Base-by-base conservation (phyloP, 2,113 vertebrate genomes). In the Phyllostomus discolor region DNA sequence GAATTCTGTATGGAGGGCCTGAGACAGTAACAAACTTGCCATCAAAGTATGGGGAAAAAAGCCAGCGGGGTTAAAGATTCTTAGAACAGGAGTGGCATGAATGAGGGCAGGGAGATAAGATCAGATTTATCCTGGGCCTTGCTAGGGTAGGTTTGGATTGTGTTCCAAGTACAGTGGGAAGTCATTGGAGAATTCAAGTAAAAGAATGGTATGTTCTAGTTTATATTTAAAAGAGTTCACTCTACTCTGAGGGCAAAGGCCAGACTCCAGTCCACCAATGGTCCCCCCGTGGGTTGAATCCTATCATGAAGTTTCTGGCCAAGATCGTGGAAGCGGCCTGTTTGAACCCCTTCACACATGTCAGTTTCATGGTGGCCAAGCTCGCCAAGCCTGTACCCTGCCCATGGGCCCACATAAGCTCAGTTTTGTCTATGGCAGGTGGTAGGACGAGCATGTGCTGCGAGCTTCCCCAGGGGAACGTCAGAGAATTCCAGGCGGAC, bases 261-360 rank as follows among this genome's bases (percentile, higher is more conserved):
- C 20, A 57, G 54, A 57, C 54, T 57, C 54, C 54, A 62, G 59
- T 4, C 26, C 59, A 11, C 59, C 26, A 62, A 28, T 0, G 17
- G 4, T 1, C 3, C 17, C 10, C 0, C 0, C 1, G 0, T 24
- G 33, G 17, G 5, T 10, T 2, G 1, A 5, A 14, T 7, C 4
- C 20, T 0, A 43, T 12, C 50, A 97, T 97, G 97, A 97, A 87
- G 96, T 98, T 97, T 66, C 95, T 95, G 5, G 95, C 99, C 7
- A 99, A 99, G 83, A 98, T 99, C 14, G 88, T 98, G 16, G 99
- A 99, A 70, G 75, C 99, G 0, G 98, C 98, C 4, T 99, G 99
- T 90, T 97, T 99, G 41, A 99, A 99, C 93, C 99, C 99, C 88
- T 99, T 99, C 94, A 99, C 98, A 26, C 5, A 15, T 4, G 4